Base-by-base conservation (phyloP, 2,888 invertebrate genomes). In the Dynastes grantii region DNA sequence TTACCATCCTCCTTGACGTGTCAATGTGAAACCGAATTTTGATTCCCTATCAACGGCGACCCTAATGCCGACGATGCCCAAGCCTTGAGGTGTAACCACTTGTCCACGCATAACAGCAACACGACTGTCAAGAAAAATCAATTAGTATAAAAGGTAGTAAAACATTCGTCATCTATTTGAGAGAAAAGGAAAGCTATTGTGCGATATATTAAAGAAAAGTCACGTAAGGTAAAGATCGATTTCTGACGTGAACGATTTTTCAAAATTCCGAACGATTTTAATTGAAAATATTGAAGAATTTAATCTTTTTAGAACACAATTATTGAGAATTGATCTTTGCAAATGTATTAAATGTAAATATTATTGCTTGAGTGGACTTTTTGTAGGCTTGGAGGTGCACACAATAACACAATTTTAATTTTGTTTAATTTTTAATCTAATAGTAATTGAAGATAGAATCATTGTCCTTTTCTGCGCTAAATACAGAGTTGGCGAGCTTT, bases 101-200 rank as follows among this genome's bases (percentile, higher is more conserved):
- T 97, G 96, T 84, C 99, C 99, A 87, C 99, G 94, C 93, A 99
- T 97, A 89, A 99, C 98, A 87, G 99, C 97, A 86, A 98, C 98
- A 89, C 98, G 97, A 92, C 99, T 99, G 93, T 91, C 83, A 85
- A 87, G 83, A 85, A 79, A 85, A 68, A 58, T 63, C 27, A 76
- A 58, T 78, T 55, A 76, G 58, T 76, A 76, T 67, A 61, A 61
- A 32, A 1, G 27, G 63, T 32, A 11, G 29, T 29, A 9, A 78
- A 51, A 22, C 55, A 8, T 71, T 29, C 9, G 13, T 37, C 3
- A 6, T 68, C 49, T 65, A 29, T 11, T 16, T 29, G 49, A 55
- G 53, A 67, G 64, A 65, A 65, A 63, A 65, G 45, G 55, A 51
- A 76, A 76, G 64, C 67, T 76, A 76, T 67, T 67, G 76, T 76